A percentile compares a stretch with the other conserved stretches of the same genome.
phyloP scores from a whole-genome alignment of 1,140 invertebrate species.

The Halesus radiatus region DNA sequence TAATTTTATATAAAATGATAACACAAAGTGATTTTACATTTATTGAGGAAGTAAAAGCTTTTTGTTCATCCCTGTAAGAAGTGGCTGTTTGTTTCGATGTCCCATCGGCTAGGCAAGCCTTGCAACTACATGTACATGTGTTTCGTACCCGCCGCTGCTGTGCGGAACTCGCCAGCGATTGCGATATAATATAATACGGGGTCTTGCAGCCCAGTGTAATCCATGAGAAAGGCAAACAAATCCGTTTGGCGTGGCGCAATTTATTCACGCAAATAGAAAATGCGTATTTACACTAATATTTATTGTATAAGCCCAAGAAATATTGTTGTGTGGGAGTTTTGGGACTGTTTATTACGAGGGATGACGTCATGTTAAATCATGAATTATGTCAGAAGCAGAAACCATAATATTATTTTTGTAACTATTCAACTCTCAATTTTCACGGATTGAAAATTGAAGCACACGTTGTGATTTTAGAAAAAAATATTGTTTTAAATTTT shows the following conservation, averaged over 20 bases:
- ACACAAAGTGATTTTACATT: too few species aligned
- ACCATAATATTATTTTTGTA: neutral
- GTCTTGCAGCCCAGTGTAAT: constrained; percentile 24
- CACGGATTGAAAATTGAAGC: neutral
- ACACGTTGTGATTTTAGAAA: too few species aligned
- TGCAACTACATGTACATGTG: neutral
- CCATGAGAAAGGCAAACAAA: constrained; percentile 53
- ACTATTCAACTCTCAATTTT: neutral
- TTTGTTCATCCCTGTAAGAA: neutral
- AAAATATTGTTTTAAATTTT: too few species aligned
- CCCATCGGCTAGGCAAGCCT: neutral
- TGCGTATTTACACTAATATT: neutral
- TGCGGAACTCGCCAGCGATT: neutral
- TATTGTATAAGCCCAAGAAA: neutral
- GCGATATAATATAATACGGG: neutral
- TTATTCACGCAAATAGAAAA: neutral
- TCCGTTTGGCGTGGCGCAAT: constrained; percentile 31
- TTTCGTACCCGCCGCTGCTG: neutral
- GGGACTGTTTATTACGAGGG: neutral
- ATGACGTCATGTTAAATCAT: neutral
- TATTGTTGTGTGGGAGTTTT: neutral
- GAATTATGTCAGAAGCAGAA: neutral
- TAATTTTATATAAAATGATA: too few species aligned
- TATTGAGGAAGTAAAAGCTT: too few species aligned
- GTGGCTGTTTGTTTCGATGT: neutral